Base-by-base conservation (phyloP, 2,113 vertebrate species). In the Dipodomys spectabilis region DNA sequence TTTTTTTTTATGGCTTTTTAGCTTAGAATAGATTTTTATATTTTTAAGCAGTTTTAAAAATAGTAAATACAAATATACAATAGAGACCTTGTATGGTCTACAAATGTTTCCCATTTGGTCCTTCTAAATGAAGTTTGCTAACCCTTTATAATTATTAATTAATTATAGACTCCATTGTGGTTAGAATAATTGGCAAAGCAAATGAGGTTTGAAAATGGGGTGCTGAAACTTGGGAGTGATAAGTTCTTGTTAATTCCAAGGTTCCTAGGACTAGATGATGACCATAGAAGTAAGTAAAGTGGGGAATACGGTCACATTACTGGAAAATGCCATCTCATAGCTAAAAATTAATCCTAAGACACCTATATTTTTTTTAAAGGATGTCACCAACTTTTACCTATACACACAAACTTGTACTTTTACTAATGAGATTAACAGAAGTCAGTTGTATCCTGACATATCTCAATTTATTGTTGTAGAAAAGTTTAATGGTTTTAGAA, bases 341-440 rank as follows among this genome's bases (percentile, higher is more conserved):
- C 28, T 91, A 57, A 93, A 85, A 72, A 86, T 86, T 45, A 78
- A 78, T 90, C n/a, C 27, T 73, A 49, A 94, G 94, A 62, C 27
- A 81, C 20, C 22, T 57, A 60, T 79, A 11, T 82, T 16, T 72
- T 90, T 82, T 95, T 86, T 27, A 78, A 82, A 82, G 44, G 45
- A 64, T 80, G 23, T 49, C 28, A 60, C 28, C 23, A 35, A 27
- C n/a, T 71, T n/a, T 88, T 86, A 60, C 65, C 32, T 94, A 75
- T 87, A 28, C 71, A 27, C 5, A 62, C 67, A 87, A 86, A 57
- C 45, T 44, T 88, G 19, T 18, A n/a, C 72, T 30, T 49, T 79
- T 86, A 82, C 30, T 73, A 72, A 67, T 75, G 30, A 88, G 78
- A 57, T 93, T 91, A 96, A 45, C 71, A 82, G 65, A 82, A 93